A percentile compares a stretch with the other conserved stretches of the same genome.
phyloP scores from a whole-genome alignment of 2,113 vertebrate genomes.

The Neomonachus schauinslandi region DNA sequence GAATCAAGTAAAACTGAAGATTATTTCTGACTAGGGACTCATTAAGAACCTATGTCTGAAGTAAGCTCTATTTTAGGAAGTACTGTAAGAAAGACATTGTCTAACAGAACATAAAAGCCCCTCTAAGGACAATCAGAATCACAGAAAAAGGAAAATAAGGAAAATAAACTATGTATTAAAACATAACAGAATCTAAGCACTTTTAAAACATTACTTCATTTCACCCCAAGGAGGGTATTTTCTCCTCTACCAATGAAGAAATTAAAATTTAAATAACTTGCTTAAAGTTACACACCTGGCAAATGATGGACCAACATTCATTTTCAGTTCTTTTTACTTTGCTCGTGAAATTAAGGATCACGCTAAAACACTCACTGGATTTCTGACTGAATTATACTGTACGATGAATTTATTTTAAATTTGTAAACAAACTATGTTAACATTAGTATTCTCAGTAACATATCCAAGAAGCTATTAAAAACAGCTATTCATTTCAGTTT shows the following conservation, averaged over 20 bases:
- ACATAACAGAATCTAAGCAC: not conserved
- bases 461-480: not conserved
- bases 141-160: not conserved
- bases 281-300: not conserved
- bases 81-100: not conserved
- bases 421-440: not conserved
- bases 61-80: not conserved
- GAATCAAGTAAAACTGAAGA: conserved; percentile 17
- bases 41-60: not conserved
- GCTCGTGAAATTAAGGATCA: not conserved
- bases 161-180: not conserved
- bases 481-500: not conserved
- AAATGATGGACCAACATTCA: not conserved
- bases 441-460: not conserved
- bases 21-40: not conserved
- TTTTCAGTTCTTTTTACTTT: conserved; percentile 4
- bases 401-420: conserved; percentile 11
- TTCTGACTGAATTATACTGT: not conserved
- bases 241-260: not conserved
- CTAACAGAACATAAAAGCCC: not conserved
- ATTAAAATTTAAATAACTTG: not conserved
- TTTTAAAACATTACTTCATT: not conserved
- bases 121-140: not conserved
- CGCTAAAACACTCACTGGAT: not conserved
- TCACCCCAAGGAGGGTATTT: not conserved